phyloP scores from a whole-genome alignment of 2,888 invertebrate genomes.

The Bruchidius siliquastri region DNA sequence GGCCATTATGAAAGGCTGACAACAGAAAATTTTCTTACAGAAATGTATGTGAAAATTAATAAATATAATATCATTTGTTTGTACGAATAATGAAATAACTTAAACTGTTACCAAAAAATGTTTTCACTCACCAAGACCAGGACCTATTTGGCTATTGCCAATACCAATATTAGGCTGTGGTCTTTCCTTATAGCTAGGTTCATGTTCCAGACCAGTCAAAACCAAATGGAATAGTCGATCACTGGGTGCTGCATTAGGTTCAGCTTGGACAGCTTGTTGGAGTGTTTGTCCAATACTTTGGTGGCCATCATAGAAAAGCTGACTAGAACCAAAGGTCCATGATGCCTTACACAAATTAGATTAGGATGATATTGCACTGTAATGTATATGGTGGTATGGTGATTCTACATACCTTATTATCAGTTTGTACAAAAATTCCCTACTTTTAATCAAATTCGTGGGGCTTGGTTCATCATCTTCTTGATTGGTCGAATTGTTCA shows the following conservation, averaged over 20 bases:
- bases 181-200: constrained; percentile 68
- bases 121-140: constrained; percentile 54
- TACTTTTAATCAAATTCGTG: constrained; percentile 78
- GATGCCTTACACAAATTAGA: constrained; percentile 1
- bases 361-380: not conserved
- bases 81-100: constrained; percentile 4
- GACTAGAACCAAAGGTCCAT: constrained; percentile 58
- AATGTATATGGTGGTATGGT: constrained; percentile 1
- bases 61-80: too few species aligned
- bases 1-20: too few species aligned
- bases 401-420: constrained; percentile 73
- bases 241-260: constrained; percentile 93
- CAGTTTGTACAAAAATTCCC: constrained; percentile 83
- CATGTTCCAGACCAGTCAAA: constrained; percentile 78
- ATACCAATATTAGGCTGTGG: constrained; percentile 53
- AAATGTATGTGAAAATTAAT: too few species aligned
- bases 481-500: not conserved
- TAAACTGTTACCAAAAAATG: too few species aligned
- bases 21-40: too few species aligned
- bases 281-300: constrained; percentile 86
- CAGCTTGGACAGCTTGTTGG: constrained; percentile 79
- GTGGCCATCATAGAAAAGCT: constrained; percentile 95
- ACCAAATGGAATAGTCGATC: constrained; percentile 86
- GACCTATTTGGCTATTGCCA: constrained; percentile 60
- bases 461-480: constrained; percentile 58